phyloP scores from a whole-genome alignment of 2,888 invertebrate species.

The Lasiommata megera region DNA sequence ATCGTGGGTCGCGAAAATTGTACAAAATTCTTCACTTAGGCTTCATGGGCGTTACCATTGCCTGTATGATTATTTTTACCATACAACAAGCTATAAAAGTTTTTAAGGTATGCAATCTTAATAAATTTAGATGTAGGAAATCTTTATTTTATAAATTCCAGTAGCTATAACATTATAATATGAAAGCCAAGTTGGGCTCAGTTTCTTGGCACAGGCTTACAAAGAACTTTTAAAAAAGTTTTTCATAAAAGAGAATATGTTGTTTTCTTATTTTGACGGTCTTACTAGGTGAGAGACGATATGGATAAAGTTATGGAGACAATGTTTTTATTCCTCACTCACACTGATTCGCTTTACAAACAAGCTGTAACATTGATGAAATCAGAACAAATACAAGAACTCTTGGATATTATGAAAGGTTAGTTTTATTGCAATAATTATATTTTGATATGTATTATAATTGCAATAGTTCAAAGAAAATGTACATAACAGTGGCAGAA shows the following conservation, averaged over 20 bases:
- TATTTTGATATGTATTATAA: too few species aligned
- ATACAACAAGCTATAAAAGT: conserved; percentile 49
- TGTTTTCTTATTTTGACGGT: background rate
- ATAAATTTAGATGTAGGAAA: too few species aligned
- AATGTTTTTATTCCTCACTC: conserved; percentile 53
- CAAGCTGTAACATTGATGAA: conserved; percentile 45
- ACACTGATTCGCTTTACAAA: conserved; percentile 53
- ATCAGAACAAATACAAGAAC: conserved; percentile 43
- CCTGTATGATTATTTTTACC: conserved; percentile 43
- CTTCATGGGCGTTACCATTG: conserved; percentile 44
- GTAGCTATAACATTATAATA: too few species aligned
- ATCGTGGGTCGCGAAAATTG: conserved; percentile 36
- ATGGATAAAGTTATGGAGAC: conserved; percentile 51
- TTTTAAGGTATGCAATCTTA: conserved; percentile 40
- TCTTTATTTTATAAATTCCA: too few species aligned
- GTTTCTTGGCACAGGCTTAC: too few species aligned
- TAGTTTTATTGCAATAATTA: background rate
- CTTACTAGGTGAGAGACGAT: conserved; percentile 45
- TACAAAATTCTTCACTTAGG: conserved; percentile 40
- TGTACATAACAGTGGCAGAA: too few species aligned
- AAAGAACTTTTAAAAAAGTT: too few species aligned
- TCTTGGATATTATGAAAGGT: conserved; percentile 51
- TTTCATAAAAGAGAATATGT: too few species aligned
- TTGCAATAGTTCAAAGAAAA: too few species aligned
- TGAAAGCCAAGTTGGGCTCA: too few species aligned